These are phyloP conservation scores for Drosophila paracracens DNA, from an alignment of 2,888 invertebrate species.

Conservation along the genomic window DNA sequence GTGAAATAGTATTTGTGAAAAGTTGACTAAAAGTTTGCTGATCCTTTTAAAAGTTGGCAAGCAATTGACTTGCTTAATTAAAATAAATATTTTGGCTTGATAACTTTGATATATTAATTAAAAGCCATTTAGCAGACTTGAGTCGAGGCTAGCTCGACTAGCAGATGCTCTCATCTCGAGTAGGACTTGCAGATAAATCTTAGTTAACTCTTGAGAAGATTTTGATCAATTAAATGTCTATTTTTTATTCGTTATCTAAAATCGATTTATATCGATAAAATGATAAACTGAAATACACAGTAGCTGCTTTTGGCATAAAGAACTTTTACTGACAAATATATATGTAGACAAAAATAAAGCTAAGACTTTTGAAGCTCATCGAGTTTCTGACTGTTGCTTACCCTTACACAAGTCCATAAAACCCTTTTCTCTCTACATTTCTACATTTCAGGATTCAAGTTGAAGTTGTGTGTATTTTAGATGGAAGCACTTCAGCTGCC, in stretches of 20 bases:
- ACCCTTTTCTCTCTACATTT: background rate
- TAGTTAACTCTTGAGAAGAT: no score
- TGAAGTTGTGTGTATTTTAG: background rate
- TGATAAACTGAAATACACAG: rapidly evolving
- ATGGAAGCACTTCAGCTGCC: conserved; percentile 12
- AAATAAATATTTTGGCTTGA: conserved; percentile 11
- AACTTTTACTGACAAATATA: background rate
- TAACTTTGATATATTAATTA: conserved; percentile 8
- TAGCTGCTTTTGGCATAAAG: background rate
- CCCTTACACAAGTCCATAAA: background rate
- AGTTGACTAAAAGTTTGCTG: conserved; percentile 31
- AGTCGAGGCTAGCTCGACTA: background rate
- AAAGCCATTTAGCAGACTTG: background rate
- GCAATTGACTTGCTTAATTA: conserved; percentile 27
- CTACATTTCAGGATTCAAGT: background rate
- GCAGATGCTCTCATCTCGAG: background rate
- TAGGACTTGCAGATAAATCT: no score
- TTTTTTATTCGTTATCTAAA: background rate
- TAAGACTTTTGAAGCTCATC: background rate
- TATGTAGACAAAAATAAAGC: background rate
- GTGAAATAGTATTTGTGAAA: conserved; percentile 3
- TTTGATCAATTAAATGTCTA: background rate
- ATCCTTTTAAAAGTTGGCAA: conserved; percentile 33
- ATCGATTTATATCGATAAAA: background rate
- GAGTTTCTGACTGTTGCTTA: rapidly evolving